phyloP scores from a whole-genome alignment of 2,888 invertebrate species.

The Synergus laeviventris region DNA sequence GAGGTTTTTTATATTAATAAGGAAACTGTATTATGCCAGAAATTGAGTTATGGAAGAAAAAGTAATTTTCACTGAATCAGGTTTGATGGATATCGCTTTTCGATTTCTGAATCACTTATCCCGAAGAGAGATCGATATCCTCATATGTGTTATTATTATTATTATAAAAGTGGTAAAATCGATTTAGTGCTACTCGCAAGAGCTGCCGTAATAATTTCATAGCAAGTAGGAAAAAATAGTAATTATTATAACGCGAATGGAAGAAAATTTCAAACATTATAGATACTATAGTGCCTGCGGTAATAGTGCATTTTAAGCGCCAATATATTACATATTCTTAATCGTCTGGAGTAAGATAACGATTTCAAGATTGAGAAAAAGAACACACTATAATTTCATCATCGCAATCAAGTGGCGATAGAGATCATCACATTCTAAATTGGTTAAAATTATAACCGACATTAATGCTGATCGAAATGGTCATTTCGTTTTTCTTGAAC shows the following conservation, averaged over 20 bases:
- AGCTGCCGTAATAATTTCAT: constrained; percentile 3
- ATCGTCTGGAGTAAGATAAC: constrained; percentile 59
- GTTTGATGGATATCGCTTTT: background rate
- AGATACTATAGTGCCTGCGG: background rate
- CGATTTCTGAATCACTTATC: constrained; percentile 10
- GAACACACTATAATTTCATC: constrained; percentile 63
- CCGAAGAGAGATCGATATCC: background rate
- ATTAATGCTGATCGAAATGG: constrained; percentile 55
- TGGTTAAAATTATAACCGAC: constrained; percentile 54
- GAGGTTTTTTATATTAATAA: background rate
- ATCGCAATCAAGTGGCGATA: constrained; percentile 60
- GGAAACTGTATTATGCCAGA: background rate
- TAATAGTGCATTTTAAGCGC: constrained; percentile 49
- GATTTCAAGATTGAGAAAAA: constrained; percentile 58
- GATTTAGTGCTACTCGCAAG: constrained; percentile 15
- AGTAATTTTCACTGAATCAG: background rate
- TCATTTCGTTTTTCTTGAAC: constrained; percentile 41
- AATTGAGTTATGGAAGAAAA: background rate
- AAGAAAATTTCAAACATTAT: constrained; percentile 20
- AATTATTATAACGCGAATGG: constrained; percentile 20
- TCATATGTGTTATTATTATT: no score
- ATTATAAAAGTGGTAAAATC: constrained; percentile 43
- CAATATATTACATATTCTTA: constrained; percentile 61
- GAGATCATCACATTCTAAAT: constrained; percentile 59
- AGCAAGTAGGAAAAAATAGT: constrained; percentile 10